Base-by-base conservation (phyloP, 1,140 invertebrate genomes). In the Papilio helenus region DNA sequence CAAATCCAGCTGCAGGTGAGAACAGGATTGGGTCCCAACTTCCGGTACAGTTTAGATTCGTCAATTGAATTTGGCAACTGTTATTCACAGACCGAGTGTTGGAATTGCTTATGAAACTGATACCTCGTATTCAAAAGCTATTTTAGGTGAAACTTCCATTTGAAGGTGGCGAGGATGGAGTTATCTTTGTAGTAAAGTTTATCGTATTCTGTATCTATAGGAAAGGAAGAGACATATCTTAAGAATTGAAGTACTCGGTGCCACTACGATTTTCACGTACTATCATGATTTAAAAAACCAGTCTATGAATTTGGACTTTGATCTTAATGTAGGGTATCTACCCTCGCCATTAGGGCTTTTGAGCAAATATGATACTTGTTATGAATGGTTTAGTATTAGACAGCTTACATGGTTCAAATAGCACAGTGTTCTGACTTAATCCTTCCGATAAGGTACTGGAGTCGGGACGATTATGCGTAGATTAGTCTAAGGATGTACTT, bases 1-100 rank as follows among this genome's bases (percentile, higher is more conserved):
- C 91, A 94, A 91, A 94, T 92, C 79, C 80, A 80, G 80, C 72
- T 88, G 86, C 87, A 92, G 90, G 90, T 92, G 90, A 86, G 85
- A 87, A 90, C 85, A 82, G 85, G 84, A 89, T 91, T 88, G 87
- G 88, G 82, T 79, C 76, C 81, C 86, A 89, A 93, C 86, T 90
- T 91, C 86, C 88, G 87, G 82, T 82, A 90, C 88, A 84, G 89
- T 91, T 91, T 90, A 88, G 85, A 89, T 91, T 89, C 85, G 81
- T 78, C 80, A 91, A 93, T 92, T 91, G 86, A 92, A 93, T 92
- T 90, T 90, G 84, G 79, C 82, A 68, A 68, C 71, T 71, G 84
- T 72, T 87, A 89, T 84, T 87, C 88, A 85, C 79, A 61, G 78
- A 71, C 84, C 46, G 76, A 79, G 79, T 76, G 86, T 81, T 79